phyloP scores from a whole-genome alignment of 2,888 invertebrate genomes.

The Lasioglossum leucozonium region DNA sequence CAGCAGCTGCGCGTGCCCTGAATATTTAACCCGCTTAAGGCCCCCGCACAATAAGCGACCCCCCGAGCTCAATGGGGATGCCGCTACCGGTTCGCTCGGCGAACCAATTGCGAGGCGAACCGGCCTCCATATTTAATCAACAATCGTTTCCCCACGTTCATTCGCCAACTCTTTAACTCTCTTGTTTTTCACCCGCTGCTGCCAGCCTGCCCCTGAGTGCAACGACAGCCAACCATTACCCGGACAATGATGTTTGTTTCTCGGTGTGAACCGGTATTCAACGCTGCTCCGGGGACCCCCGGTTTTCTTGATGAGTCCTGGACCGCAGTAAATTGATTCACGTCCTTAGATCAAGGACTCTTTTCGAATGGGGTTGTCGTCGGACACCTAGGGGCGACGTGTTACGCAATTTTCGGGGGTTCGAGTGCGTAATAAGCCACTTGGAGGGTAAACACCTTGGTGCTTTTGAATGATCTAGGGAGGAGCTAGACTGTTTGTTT shows the following conservation, averaged over 20 bases:
- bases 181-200: neutral
- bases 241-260: conserved; percentile 17
- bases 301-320: neutral
- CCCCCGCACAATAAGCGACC: conserved; percentile 71
- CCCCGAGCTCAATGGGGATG: conserved; percentile 57
- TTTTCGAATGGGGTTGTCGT: neutral
- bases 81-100: conserved; percentile 32
- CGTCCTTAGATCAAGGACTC: neutral
- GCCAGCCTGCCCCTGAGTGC: conserved; percentile 16
- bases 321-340: neutral
- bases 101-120: conserved; percentile 61
- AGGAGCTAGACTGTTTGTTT: neutral
- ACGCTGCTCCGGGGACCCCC: neutral
- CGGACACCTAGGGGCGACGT: neutral
- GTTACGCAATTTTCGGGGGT: neutral
- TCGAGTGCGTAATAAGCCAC: conserved; percentile 2
- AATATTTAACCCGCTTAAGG: conserved; percentile 79
- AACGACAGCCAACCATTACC: conserved; percentile 14
- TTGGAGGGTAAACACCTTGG: neutral
- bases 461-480: neutral
- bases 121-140: conserved; percentile 78
- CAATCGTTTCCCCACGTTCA: conserved; percentile 32
- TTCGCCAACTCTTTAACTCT: conserved; percentile 8
- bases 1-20: conserved; percentile 77
- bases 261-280: conserved; percentile 17